phyloP scores from a whole-genome alignment of 1,140 invertebrate genomes.

The Anadara kagoshimensis region DNA sequence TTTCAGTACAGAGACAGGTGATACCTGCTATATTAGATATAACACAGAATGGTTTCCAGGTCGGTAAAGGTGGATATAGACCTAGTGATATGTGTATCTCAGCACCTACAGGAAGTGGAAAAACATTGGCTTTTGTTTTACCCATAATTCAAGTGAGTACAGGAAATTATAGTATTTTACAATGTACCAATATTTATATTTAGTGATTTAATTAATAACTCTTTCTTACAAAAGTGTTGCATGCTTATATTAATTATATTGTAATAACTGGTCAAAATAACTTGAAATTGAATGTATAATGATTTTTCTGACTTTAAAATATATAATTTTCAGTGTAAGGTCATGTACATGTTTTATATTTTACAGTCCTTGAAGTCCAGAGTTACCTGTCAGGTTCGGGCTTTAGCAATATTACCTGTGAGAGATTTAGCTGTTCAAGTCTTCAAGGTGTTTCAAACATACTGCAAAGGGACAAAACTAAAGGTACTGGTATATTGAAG shows the following conservation, averaged over 20 bases:
- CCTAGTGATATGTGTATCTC: constrained; percentile 96
- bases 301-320: too few species aligned
- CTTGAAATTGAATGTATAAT: too few species aligned
- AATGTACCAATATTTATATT: too few species aligned
- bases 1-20: constrained; percentile 87
- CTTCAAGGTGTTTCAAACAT: constrained; percentile 86
- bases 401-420: constrained; percentile 92
- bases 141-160: constrained; percentile 86
- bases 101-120: constrained; percentile 97
- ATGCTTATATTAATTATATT: too few species aligned
- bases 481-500: constrained; percentile 77
- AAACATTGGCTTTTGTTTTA: constrained; percentile 95
- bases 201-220: too few species aligned
- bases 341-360: too few species aligned
- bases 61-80: constrained; percentile 61
- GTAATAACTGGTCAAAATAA: too few species aligned
- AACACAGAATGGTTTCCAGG: constrained; percentile 43
- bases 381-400: constrained; percentile 81
- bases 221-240: too few species aligned
- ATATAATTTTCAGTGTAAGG: too few species aligned
- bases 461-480: constrained; percentile 82
- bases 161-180: background rate
- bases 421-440: constrained; percentile 94
- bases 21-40: constrained; percentile 85
- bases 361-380: constrained; percentile 73